phyloP scores from a whole-genome alignment of 2,113 vertebrate species.

The Anthoscopus minutus region DNA sequence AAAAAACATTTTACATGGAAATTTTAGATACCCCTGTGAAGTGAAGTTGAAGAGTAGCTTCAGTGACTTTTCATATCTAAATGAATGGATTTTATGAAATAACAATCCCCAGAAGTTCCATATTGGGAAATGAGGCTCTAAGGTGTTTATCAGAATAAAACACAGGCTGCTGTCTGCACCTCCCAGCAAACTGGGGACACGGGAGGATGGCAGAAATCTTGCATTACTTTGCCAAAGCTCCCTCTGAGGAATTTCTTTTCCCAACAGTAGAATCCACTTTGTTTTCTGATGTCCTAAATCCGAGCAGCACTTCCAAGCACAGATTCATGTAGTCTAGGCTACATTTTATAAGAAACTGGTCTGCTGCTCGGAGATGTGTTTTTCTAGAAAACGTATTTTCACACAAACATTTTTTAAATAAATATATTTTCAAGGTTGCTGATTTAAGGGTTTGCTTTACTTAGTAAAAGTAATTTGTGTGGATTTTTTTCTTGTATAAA shows the following conservation, averaged over 20 bases:
- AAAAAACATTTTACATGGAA: background rate
- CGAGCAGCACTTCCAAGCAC: background rate
- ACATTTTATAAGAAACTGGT: background rate
- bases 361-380: background rate
- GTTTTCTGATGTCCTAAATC: background rate
- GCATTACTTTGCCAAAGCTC: background rate
- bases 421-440: background rate
- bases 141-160: background rate
- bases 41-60: background rate
- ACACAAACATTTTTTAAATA: background rate
- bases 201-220: background rate
- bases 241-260: background rate
- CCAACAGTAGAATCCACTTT: background rate
- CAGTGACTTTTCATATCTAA: background rate
- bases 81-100: constrained; percentile 6
- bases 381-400: background rate
- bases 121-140: background rate
- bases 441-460: background rate
- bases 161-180: background rate
- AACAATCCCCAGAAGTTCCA: background rate
- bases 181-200: background rate
- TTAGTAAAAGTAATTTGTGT: background rate
- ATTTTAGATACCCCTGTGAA: background rate
- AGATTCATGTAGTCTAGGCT: background rate
- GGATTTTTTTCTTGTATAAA: background rate